Evolutionary conservation across 2,888 invertebrate species (phyloP).

Genomic region (Laothoe populi): DNA sequence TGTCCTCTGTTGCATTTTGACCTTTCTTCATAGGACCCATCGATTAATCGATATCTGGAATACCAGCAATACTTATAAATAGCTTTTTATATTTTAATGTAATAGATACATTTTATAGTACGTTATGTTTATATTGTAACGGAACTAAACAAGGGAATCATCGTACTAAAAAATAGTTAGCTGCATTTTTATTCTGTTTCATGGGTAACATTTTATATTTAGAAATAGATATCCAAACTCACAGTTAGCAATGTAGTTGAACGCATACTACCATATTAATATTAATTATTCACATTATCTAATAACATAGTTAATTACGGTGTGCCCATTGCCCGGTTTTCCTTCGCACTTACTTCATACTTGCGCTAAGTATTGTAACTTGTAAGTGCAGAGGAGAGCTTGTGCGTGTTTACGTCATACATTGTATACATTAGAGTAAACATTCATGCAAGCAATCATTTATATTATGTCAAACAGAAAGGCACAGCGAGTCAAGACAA

Average conservation of each 20-base stretch:
- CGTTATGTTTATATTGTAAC: conserved; percentile 54
- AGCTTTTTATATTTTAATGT: conserved; percentile 27
- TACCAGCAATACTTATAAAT: neutral
- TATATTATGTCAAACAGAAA: neutral
- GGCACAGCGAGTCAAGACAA: conserved; percentile 5
- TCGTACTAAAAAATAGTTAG: conserved; percentile 52
- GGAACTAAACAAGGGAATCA: conserved; percentile 63
- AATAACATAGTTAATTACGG: conserved; percentile 16
- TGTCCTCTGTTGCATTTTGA: no score
- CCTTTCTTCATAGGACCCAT: no score
- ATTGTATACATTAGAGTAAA: neutral
- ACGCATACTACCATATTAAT: conserved; percentile 1
- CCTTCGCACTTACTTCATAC: no score
- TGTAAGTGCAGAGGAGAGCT: neutral
- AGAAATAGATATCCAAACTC: conserved; percentile 36
- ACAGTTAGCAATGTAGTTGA: conserved; percentile 27
- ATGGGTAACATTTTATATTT: conserved; percentile 34
- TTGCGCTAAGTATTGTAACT: no score
- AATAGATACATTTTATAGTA: conserved; percentile 49
- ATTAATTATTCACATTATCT: neutral
- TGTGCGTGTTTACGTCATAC: neutral
- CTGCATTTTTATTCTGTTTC: conserved; percentile 46
- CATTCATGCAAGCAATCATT: neutral
- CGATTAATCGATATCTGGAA: neutral
- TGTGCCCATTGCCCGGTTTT: no score